A percentile compares a stretch with the other conserved stretches of the same genome.
phyloP scores from a whole-genome alignment of 2,797 vertebrate genomes.

The Amblyraja radiata region DNA sequence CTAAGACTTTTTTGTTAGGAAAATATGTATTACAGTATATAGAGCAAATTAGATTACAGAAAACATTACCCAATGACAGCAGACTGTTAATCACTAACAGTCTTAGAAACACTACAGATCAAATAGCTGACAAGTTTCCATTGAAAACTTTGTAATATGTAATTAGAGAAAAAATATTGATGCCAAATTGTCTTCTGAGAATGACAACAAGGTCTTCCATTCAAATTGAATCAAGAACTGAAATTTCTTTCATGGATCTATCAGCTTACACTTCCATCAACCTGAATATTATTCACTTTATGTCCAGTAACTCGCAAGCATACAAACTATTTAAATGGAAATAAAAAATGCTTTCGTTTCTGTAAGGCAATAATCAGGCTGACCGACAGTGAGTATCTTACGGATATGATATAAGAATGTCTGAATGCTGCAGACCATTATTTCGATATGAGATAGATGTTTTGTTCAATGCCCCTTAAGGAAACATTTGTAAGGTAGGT shows the following conservation, averaged over 20 bases:
- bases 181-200: constrained; percentile 10
- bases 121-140: neutral
- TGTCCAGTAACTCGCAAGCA: neutral
- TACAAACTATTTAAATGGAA: neutral
- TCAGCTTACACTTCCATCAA: neutral
- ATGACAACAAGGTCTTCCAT: neutral
- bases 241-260: neutral
- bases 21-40: neutral
- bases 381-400: neutral
- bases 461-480: neutral
- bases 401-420: no score
- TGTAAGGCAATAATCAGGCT: neutral
- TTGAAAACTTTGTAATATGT: neutral
- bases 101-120: neutral
- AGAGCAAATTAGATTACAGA: neutral
- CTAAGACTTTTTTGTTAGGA: neutral
- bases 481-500: neutral
- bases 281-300: neutral
- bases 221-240: neutral
- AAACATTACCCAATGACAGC: neutral
- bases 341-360: neutral
- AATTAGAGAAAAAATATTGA: neutral
- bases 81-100: neutral
- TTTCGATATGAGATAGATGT: neutral
- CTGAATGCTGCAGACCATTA: neutral